Percentiles rank a stretch among this genome's conserved stretches.
Evolutionary conservation across 2,888 invertebrate species (phyloP).

Genomic region (Epinotia ramella): DNA sequence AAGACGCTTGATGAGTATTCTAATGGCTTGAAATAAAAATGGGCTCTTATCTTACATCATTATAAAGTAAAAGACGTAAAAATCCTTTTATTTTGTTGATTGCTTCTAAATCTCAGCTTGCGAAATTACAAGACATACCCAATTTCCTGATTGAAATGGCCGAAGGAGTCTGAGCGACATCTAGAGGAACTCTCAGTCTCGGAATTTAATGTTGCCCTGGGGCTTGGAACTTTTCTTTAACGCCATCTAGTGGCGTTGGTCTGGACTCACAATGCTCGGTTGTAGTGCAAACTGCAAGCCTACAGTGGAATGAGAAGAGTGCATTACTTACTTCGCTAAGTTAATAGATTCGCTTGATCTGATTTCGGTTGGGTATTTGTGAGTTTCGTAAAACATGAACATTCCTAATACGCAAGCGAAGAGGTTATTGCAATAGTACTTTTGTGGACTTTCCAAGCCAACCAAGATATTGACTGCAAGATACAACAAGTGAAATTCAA

Average conservation of each 20-base stretch:
- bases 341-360: slow-evolving; percentile 28
- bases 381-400: slow-evolving; percentile 8
- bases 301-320: slow-evolving; percentile 20
- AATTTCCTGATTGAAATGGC: slow-evolving; percentile 38
- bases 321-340: slow-evolving; percentile 33
- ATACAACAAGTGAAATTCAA: background rate
- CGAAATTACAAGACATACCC: slow-evolving; percentile 34
- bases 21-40: slow-evolving; percentile 20
- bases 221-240: slow-evolving; percentile 29
- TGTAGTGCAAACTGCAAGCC: slow-evolving; percentile 41
- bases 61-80: slow-evolving; percentile 23
- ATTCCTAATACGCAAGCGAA: background rate
- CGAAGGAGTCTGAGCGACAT: slow-evolving; percentile 36
- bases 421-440: slow-evolving; percentile 1
- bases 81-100: slow-evolving; percentile 35
- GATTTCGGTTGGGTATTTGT: background rate
- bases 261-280: slow-evolving; percentile 33
- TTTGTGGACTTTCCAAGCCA: background rate
- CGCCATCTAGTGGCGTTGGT: slow-evolving; percentile 41
- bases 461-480: background rate
- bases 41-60: slow-evolving; percentile 19
- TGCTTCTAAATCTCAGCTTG: slow-evolving; percentile 33
- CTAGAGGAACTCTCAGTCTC: slow-evolving; percentile 26
- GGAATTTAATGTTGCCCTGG: slow-evolving; percentile 30
- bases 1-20: slow-evolving; percentile 7